Base-by-base conservation (phyloP, 2,888 invertebrate species). In the Drosophila anomelani region DNA sequence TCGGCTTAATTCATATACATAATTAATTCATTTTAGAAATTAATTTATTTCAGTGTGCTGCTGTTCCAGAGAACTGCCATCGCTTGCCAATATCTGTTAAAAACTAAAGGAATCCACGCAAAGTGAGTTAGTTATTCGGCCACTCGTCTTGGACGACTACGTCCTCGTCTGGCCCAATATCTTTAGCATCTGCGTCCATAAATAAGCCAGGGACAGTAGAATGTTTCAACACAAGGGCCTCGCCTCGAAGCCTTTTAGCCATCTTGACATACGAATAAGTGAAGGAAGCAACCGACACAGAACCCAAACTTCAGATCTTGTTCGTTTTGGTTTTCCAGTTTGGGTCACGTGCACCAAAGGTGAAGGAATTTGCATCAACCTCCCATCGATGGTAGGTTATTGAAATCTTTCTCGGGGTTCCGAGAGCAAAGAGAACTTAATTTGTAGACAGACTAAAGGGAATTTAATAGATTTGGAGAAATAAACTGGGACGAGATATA, bases 161-260 rank as follows among this genome's bases (percentile, higher is more conserved):
- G 77, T 80, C 77, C 80, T 82, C 82, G 89, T 85, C 90, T 90
- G 91, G 91, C 81, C 88, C 90, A 90, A 88, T 91, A 91, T 91
- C 91, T 89, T 82, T 77, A 85, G 76, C 84, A 91, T 91, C 91
- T 90, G 68, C 63, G 80, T 87, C 89, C 82, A 91, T 91, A 91
- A 91, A 91, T 91, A 90, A 91, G 87, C 76, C 72, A 62, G 79
- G 85, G 88, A 82, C 88, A 87, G 90, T 87, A 87, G 82, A 88
- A 85, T 89, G 88, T 84, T 78, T 73, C 70, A 63, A 47, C 59
- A 56, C 75, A 75, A 79, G 77, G 79, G 76, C 75, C 75, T 57
- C 46, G 46, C 34, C 39, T 53, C 26, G 58, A 38, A 38, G 62
- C 38, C 62, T 75, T 66, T 23, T 59, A n/a, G 55, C 36, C 53